Base-by-base conservation (phyloP, 2,888 invertebrate genomes). In the Trachelus troglodyta region DNA sequence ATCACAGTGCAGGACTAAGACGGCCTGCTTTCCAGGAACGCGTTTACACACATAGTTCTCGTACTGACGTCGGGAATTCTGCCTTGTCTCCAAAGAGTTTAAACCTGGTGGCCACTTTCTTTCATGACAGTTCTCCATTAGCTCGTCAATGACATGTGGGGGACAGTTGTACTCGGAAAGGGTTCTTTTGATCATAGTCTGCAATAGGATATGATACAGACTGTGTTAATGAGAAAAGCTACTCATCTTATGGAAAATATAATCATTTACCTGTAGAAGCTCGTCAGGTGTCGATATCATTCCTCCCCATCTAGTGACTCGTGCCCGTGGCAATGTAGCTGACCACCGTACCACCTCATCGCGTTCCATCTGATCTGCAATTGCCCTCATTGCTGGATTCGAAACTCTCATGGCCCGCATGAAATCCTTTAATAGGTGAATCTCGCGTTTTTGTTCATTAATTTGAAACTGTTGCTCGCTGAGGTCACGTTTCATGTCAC, bases 231-330 rank as follows among this genome's bases (percentile, higher is more conserved):
- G 6, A 1, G 23, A 56, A 15, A 23, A 56, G 9, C 2, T 56
- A 68, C 40, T 40, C 23, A 56, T 56, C 23, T 23, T 23, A 56
- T 56, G 6, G 23, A 56, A 23, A 31, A 76, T 77, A 73, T 77
- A 79, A 56, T 76, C 23, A 76, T 56, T 40, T 90, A 97, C 97
- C 95, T 97, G 97, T 85, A 98, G 93, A 76, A 97, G 96, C 92
- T 97, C 97, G 91, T 99, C 98, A 0, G 99, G 99, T 15, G 99
- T 99, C 37, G 98, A 98, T 88, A 99, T 99, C 98, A 99, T 98
- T 78, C 98, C 98, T 77, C 98, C 99, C 99, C 98, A 99, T 79
- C 98, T 94, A 1, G 98, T 98, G 73, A 99, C 98, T 80, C 98
- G 93, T 31, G 98, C 98, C 74, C 97, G 92, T 0, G 97, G 93